Conservation (phyloP, 2,797 vertebrate species). For the Pampus argenteus region DNA sequence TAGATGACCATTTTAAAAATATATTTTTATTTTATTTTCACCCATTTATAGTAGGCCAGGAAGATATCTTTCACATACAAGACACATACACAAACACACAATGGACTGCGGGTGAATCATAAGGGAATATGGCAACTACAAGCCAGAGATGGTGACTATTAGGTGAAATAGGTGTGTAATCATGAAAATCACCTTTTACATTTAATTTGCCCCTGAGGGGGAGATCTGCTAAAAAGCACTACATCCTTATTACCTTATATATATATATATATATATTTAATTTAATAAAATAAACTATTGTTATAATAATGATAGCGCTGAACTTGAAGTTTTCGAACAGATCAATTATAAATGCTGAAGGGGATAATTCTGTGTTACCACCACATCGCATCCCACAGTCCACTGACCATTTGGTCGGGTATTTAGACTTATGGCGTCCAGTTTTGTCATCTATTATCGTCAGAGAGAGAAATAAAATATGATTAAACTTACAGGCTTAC, state of each 20-base stretch:
- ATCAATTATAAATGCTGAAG: neutral
- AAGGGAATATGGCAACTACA: slow-evolving; percentile 20
- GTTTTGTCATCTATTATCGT: neutral
- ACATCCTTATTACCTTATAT: neutral
- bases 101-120: slow-evolving; percentile 48
- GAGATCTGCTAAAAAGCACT: neutral
- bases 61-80: slow-evolving; percentile 16
- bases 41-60: neutral
- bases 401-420: neutral
- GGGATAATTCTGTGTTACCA: neutral
- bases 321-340: neutral
- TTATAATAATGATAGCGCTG: neutral
- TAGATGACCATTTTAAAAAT: neutral
- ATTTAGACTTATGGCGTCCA: neutral
- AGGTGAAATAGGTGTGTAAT: slow-evolving; percentile 14
- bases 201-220: slow-evolving; percentile 8
- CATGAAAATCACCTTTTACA: slow-evolving; percentile 20
- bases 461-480: neutral
- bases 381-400: neutral
- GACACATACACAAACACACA: slow-evolving; percentile 19
- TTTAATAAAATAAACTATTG: no score
- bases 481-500: neutral
- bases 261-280: no score
- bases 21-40: neutral
- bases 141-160: slow-evolving; percentile 13